A percentile compares a stretch with the other conserved stretches of the same genome.
These are phyloP conservation scores for Clytia hemisphaerica DNA, from an alignment of 30 jellyfish, hydroid and myxozoan genomes.

Conservation along the genomic window DNA sequence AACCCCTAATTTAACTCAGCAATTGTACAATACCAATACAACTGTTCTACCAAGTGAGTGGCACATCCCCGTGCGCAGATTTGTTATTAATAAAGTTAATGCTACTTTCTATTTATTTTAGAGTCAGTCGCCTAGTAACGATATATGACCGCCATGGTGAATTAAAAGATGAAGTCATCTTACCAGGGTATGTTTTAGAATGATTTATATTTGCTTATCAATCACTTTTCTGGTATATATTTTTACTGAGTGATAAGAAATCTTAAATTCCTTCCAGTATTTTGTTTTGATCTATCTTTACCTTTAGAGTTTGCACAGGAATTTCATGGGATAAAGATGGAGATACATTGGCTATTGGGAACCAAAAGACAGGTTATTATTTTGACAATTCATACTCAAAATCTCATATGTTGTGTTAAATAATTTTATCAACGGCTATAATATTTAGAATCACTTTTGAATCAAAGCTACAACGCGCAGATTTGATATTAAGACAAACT, in stretches of 20 bases:
- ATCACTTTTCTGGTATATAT: background rate
- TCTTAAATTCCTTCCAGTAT: background rate
- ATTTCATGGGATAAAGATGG: constrained; percentile 95
- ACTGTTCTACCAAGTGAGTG: too few relatives aligned
- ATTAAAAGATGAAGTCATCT: constrained; percentile 70
- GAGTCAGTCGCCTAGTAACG: constrained; percentile 72
- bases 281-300: background rate
- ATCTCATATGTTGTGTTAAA: too few relatives aligned
- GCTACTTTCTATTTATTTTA: background rate
- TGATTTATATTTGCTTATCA: background rate
- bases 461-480: too few relatives aligned
- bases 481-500: too few relatives aligned
- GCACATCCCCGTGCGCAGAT: too few relatives aligned
- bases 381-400: background rate
- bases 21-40: too few relatives aligned
- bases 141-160: constrained; percentile 96
- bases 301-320: constrained; percentile 40
- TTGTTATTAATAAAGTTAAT: too few relatives aligned
- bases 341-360: constrained; percentile 75
- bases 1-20: too few relatives aligned
- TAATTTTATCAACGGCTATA: too few relatives aligned
- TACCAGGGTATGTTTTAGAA: constrained; percentile 60
- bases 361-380: constrained; percentile 64
- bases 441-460: too few relatives aligned
- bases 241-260: too few relatives aligned